Base-by-base conservation (phyloP, 1,140 invertebrate genomes). In the Brachionus rubens region DNA sequence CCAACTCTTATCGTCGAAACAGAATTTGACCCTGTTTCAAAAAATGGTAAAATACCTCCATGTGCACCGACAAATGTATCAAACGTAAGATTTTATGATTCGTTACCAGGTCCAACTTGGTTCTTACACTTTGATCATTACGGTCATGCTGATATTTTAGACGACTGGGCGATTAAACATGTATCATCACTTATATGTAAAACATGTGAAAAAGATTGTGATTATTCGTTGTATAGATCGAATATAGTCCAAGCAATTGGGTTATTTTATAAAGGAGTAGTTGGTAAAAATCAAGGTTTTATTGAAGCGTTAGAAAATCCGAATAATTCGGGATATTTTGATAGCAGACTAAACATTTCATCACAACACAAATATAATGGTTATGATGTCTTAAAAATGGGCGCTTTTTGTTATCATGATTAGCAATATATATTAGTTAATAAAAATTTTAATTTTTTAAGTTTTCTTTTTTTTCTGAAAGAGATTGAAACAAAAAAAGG, bases 81-180 rank as follows among this genome's bases (percentile, higher is more conserved):
- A 12, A 75, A 75, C 16, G 14, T 7, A 19, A 47, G 72, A 43
- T 75, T 54, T 43, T 75, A 56, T 59, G 10, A 54, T 19, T 75
- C 72, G 3, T 30, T 75, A 10, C n/a, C 48, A 9, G 72, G 50
- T 10, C 72, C 72, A n/a, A 59, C 41, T n/a, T 75, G 48, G 48
- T 30, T 41, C 19, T 9, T 75, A 1, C 54, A 75, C 21, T 56
- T 75, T 14, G 56, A 48, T 1, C 5, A 54, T 56, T 75, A 75
- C 56, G 72, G 72, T 41, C 72, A 75, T 59, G 72, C 48, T 21
- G 72, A 75, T 47, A 30, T 54, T 59, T 5, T 75, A 10, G 72
- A 75, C 21, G 72, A 75, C 50, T 72, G 46, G 46, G 68, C 36
- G 9, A 19, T 65, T 21, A 72, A 72, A 41, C 28, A 50, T 14